Percentiles rank a stretch among this genome's conserved stretches.
Conservation (phyloP, 2,797 vertebrate species). For the Phalanger gymnotis region DNA sequence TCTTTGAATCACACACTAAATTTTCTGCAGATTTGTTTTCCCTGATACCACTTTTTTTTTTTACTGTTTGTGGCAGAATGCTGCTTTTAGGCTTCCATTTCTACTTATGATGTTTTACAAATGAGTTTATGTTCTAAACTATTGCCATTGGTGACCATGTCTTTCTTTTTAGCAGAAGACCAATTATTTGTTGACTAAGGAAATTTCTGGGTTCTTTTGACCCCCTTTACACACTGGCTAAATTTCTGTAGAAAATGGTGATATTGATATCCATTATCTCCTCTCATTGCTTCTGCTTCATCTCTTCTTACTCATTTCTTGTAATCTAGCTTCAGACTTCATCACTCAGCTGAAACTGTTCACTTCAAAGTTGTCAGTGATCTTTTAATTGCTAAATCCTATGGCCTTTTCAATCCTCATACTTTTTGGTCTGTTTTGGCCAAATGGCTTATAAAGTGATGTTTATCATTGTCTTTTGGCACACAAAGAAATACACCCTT, state of each 20-base stretch:
- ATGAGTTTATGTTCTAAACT: background rate
- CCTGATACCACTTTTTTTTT: background rate
- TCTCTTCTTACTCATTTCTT: background rate
- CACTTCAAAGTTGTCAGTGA: background rate
- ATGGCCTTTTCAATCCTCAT: background rate
- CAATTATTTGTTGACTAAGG: background rate
- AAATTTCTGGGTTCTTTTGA: background rate
- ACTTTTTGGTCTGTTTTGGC: background rate
- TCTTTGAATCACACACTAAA: background rate
- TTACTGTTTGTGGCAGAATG: background rate
- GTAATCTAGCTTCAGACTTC: background rate
- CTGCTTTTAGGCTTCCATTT: background rate
- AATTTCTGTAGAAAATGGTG: background rate
- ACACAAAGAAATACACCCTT: background rate
- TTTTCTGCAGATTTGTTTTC: background rate
- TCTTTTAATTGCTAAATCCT: background rate
- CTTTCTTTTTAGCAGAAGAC: background rate
- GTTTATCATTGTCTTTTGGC: background rate
- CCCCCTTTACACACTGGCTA: background rate
- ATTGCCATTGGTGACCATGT: background rate
- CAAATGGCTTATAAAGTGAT: background rate
- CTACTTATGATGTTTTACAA: background rate
- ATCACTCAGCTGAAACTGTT: background rate
- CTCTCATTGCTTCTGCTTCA: background rate
- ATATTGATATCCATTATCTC: background rate